phyloP scores from a whole-genome alignment of 2,113 vertebrate species.

The Cryptomyrus ogoouensis region DNA sequence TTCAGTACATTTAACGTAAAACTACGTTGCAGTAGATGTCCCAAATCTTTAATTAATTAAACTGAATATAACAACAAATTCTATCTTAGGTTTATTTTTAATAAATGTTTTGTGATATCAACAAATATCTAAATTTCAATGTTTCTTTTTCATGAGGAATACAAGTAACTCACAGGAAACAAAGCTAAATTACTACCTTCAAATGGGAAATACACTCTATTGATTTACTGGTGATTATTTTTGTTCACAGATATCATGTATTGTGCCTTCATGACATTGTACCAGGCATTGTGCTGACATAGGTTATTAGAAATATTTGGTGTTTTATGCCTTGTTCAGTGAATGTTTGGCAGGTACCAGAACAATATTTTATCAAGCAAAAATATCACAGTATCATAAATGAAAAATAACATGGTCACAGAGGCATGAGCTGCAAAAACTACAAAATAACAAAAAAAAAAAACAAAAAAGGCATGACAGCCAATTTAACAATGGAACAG shows the following conservation, averaged over 20 bases:
- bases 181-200: conserved; percentile 47
- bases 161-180: conserved; percentile 57
- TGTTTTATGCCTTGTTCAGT: conserved; percentile 77
- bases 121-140: conserved; percentile 21
- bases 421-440: conserved; percentile 72
- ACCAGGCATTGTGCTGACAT: conserved; percentile 75
- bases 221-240: conserved; percentile 4
- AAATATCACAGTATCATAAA: conserved; percentile 40
- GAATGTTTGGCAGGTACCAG: conserved; percentile 77
- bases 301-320: conserved; percentile 58
- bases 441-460: conserved; percentile 45
- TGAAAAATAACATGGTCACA: conserved; percentile 54
- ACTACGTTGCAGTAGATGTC: conserved; percentile 40
- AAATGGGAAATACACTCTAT: background rate
- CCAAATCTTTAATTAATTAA: conserved; percentile 43
- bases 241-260: conserved; percentile 71
- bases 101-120: conserved; percentile 60
- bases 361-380: conserved; percentile 53
- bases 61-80: conserved; percentile 42
- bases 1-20: conserved; percentile 37
- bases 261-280: conserved; percentile 90
- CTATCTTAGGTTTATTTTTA: conserved; percentile 48
- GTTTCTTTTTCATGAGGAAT: conserved; percentile 47
- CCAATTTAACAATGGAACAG: conserved; percentile 83
- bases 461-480: conserved; percentile 75